Evolutionary conservation across 2,888 invertebrate genomes (phyloP).

Genomic region (Spisula solida): DNA sequence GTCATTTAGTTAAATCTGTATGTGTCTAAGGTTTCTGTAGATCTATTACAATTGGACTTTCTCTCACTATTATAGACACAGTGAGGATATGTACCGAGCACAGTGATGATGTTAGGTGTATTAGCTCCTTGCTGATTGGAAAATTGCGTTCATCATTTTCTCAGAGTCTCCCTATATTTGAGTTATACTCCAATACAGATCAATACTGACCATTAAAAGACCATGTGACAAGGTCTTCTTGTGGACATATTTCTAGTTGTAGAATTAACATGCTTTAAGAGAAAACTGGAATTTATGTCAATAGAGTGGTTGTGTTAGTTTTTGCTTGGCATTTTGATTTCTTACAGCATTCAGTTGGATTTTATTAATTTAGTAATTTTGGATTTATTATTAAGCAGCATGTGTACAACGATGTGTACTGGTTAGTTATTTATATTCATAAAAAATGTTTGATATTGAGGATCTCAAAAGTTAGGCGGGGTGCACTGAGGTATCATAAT

Average conservation of each 20-base stretch:
- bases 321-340: neutral
- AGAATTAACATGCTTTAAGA: slow-evolving; percentile 6
- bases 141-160: neutral
- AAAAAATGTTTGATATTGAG: too few relatives aligned
- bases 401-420: neutral
- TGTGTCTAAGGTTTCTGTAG: neutral
- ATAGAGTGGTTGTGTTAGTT: neutral
- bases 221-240: slow-evolving; percentile 1
- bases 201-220: slow-evolving; percentile 26
- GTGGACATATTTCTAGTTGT: slow-evolving; percentile 8
- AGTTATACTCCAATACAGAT: neutral
- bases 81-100: neutral
- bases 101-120: neutral
- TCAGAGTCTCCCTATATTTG: neutral
- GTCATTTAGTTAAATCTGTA: neutral
- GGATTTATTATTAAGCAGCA: neutral
- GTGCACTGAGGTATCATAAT: neutral
- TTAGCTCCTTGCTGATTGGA: neutral
- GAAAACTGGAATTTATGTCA: neutral
- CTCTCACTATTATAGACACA: neutral
- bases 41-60: neutral
- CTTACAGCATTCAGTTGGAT: neutral
- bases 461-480: too few relatives aligned
- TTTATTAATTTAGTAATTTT: neutral
- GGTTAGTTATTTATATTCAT: neutral